Percentiles rank a stretch among this genome's conserved stretches.
phyloP scores from a whole-genome alignment of 2,113 vertebrate species.

The Pangasianodon hypophthalmus region DNA sequence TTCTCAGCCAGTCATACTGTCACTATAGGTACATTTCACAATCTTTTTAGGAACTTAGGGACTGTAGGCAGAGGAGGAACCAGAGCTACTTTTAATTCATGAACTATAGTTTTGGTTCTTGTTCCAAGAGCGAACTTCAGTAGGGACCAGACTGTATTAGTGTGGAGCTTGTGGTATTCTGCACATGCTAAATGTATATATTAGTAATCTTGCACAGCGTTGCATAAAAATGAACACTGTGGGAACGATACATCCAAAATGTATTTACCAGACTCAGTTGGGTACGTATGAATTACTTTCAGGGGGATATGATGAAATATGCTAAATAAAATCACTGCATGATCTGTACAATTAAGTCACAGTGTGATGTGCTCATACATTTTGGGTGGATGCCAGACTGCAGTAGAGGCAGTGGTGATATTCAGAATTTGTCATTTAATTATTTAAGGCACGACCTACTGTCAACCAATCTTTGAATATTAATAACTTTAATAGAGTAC shows the following conservation, averaged over 20 bases:
- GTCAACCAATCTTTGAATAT: neutral
- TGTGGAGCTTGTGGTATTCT: neutral
- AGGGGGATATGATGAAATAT: neutral
- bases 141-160: neutral
- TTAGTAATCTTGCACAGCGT: neutral
- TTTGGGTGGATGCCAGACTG: neutral
- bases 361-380: neutral
- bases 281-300: neutral
- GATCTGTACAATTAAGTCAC: neutral
- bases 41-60: neutral
- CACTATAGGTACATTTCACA: neutral
- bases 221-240: neutral
- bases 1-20: neutral
- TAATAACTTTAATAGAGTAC: neutral
- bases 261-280: conserved; percentile 10
- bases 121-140: neutral
- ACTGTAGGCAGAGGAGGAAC: neutral
- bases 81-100: neutral
- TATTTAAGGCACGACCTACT: neutral
- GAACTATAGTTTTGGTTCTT: neutral
- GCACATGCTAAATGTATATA: neutral
- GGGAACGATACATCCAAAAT: neutral
- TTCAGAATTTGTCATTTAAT: neutral
- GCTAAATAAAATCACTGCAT: neutral
- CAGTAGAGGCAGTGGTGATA: neutral